phyloP scores from a whole-genome alignment of 2,113 vertebrate genomes.

The Microcebus ravelobensis region DNA sequence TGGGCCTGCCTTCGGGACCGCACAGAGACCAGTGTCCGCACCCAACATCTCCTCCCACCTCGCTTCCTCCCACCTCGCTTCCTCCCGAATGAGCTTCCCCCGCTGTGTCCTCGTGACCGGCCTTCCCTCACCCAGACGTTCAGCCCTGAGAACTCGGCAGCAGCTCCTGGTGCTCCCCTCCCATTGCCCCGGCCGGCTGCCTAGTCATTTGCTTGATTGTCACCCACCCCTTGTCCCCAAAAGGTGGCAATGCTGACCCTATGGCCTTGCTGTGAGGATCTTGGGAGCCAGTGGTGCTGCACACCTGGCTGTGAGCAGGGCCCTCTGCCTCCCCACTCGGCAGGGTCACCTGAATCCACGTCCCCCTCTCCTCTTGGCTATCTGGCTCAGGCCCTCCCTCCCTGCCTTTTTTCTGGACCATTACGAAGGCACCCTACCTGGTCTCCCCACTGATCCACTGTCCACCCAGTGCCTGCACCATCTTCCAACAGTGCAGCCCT shows the following conservation, averaged over 20 bases:
- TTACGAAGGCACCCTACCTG: neutral
- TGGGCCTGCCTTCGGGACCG: neutral
- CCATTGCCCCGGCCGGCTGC: rapidly evolving
- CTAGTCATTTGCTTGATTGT: neutral
- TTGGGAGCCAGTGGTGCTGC: rapidly evolving
- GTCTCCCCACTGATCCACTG: neutral
- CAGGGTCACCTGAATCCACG: neutral
- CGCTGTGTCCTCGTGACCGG: neutral
- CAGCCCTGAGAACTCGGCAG: neutral
- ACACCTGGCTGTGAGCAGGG: too few species aligned
- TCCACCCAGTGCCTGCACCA: rapidly evolving
- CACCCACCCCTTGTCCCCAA: too few species aligned
- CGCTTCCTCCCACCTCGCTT: neutral
- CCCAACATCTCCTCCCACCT: neutral
- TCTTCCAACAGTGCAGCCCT: neutral
- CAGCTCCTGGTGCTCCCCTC: neutral
- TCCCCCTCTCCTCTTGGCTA: neutral
- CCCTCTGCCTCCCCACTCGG: neutral
- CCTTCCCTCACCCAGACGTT: rapidly evolving
- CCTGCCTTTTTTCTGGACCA: neutral
- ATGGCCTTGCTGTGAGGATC: neutral
- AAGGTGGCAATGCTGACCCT: too few species aligned
- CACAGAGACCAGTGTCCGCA: neutral
- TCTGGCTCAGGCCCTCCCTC: neutral
- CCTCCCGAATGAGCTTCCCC: neutral